A percentile compares a stretch with the other conserved stretches of the same genome.
These are phyloP conservation scores for Trachops cirrhosus DNA, from an alignment of 2,797 vertebrate species.

Conservation along the genomic window DNA sequence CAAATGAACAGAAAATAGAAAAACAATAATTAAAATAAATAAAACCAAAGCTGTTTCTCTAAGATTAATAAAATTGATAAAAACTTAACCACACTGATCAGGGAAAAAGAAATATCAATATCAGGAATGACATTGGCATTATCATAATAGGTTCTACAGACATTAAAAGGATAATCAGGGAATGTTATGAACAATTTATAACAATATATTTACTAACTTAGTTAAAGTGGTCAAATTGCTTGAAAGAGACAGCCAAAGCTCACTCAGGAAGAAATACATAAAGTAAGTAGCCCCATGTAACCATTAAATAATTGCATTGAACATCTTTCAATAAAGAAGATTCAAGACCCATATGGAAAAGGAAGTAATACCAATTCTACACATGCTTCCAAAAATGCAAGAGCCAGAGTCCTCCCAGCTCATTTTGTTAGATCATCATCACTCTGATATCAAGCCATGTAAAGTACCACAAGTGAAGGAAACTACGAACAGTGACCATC, in stretches of 20 bases:
- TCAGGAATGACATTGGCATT: neutral
- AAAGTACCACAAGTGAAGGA: neutral
- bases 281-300: neutral
- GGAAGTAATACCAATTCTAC: neutral
- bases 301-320: neutral
- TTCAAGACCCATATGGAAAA: neutral
- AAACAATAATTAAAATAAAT: neutral
- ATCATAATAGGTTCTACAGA: neutral
- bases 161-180: neutral
- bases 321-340: neutral
- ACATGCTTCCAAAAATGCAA: neutral
- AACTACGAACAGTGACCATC: neutral
- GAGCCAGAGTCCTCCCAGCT: neutral
- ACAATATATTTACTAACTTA: neutral
- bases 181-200: neutral
- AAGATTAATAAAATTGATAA: neutral
- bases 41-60: neutral
- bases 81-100: neutral
- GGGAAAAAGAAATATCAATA: neutral
- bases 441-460: neutral
- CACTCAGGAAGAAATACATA: neutral
- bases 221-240: neutral
- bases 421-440: neutral
- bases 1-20: neutral
- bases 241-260: neutral